Evolutionary conservation across 2,888 invertebrate species (phyloP).

Genomic region (Chelonus formosanus): DNA sequence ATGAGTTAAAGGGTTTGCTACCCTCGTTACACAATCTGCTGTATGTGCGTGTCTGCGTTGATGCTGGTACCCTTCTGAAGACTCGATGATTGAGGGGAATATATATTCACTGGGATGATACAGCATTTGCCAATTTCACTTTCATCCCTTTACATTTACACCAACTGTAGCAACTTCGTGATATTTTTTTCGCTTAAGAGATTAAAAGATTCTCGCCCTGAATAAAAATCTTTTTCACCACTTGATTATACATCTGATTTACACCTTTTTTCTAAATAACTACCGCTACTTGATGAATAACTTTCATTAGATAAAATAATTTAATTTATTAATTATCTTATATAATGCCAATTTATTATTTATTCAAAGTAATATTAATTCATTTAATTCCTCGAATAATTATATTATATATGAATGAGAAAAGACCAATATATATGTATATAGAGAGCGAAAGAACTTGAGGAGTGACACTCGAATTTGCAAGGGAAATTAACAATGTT

Average conservation of each 20-base stretch:
- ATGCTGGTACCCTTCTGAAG: conserved; percentile 30
- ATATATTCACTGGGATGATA: conserved; percentile 35
- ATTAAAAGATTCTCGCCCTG: too few relatives aligned
- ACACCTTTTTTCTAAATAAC: too few relatives aligned
- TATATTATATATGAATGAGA: too few relatives aligned
- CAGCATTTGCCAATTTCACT: conserved; percentile 26
- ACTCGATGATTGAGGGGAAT: conserved; percentile 35
- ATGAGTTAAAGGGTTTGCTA: conserved; percentile 4
- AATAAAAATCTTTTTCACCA: too few relatives aligned
- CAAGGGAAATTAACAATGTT: conserved; percentile 59
- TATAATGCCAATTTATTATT: too few relatives aligned
- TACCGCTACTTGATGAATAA: too few relatives aligned
- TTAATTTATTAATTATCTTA: too few relatives aligned
- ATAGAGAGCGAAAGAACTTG: conserved; percentile 16
- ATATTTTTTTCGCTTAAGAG: neutral
- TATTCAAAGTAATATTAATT: too few relatives aligned
- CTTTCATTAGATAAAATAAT: too few relatives aligned
- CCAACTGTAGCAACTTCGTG: neutral
- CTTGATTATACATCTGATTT: too few relatives aligned
- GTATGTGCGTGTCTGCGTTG: conserved; percentile 4
- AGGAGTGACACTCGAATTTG: conserved; percentile 50
- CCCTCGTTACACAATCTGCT: neutral
- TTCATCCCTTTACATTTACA: neutral
- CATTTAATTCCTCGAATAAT: too few relatives aligned
- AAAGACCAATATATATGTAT: too few relatives aligned